Evolutionary conservation across 2,888 invertebrate species (phyloP).

Genomic region (Phymatocera aterrima): DNA sequence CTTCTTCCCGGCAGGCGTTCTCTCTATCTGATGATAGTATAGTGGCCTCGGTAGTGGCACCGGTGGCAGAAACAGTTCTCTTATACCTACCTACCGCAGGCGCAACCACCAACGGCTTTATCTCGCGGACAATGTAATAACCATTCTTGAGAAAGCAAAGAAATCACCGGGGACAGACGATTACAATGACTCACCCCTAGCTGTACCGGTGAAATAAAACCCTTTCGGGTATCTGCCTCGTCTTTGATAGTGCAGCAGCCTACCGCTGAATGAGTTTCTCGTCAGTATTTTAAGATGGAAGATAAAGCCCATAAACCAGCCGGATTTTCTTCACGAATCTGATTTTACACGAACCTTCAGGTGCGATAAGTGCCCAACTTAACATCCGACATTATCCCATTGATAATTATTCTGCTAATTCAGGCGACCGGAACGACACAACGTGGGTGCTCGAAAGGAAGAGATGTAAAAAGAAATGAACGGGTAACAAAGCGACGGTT

Average conservation of each 20-base stretch:
- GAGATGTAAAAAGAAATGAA: constrained; percentile 51
- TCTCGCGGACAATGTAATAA: constrained; percentile 59
- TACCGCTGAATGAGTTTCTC: constrained; percentile 12
- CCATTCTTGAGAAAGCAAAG: constrained; percentile 53
- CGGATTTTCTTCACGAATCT: background rate
- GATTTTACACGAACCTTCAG: constrained; percentile 1
- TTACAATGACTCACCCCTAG: constrained; percentile 31
- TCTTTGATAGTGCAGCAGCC: constrained; percentile 21
- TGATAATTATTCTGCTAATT: constrained; percentile 57
- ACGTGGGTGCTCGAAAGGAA: constrained; percentile 48
- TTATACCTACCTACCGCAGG: background rate
- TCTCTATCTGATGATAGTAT: constrained; percentile 30
- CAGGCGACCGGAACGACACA: constrained; percentile 51
- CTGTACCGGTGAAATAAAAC: constrained; percentile 34
- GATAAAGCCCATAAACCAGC: background rate
- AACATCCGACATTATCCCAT: constrained; percentile 47
- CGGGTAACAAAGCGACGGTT: constrained; percentile 67
- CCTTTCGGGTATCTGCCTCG: background rate
- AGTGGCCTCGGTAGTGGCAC: constrained; percentile 25
- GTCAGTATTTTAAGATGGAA: constrained; percentile 28
- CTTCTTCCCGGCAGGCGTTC: constrained; percentile 31
- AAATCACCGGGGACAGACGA: constrained; percentile 50
- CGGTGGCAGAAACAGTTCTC: constrained; percentile 38
- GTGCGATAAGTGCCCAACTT: constrained; percentile 54
- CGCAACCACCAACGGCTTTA: constrained; percentile 42